Conservation (phyloP, 2,797 vertebrate genomes). For the Melanotaenia pygmaea region DNA sequence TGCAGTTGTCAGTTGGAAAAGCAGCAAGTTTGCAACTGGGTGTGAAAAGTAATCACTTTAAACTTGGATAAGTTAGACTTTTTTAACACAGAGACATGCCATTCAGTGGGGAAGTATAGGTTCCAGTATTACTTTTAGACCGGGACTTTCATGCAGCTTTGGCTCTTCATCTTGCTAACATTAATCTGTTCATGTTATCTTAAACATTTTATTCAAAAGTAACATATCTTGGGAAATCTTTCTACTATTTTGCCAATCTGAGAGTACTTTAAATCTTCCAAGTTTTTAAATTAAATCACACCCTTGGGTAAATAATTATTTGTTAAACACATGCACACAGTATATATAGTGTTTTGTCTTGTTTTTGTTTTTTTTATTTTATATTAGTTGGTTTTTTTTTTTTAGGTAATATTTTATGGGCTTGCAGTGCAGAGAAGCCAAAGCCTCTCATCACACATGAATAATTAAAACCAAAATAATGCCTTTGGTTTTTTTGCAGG, state of each 20-base stretch:
- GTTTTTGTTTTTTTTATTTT: not conserved
- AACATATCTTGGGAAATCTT: not conserved
- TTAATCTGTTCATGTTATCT: not conserved
- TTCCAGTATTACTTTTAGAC: not conserved
- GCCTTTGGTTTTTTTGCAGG: slow-evolving; percentile 73
- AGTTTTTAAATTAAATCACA: slow-evolving; percentile 12
- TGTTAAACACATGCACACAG: not conserved
- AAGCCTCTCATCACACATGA: slow-evolving; percentile 74
- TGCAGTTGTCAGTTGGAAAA: slow-evolving; percentile 44
- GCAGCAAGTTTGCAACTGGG: slow-evolving; percentile 48
- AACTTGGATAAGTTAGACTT: slow-evolving; percentile 54
- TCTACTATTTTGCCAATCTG: not conserved
- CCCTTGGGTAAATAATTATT: slow-evolving; percentile 15
- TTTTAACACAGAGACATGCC: slow-evolving; percentile 19
- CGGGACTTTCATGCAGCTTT: not conserved
- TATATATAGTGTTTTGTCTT: not conserved
- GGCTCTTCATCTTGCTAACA: not conserved
- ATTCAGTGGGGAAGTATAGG: slow-evolving; percentile 18
- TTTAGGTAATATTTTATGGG: slow-evolving; percentile 51
- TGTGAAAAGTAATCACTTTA: slow-evolving; percentile 63
- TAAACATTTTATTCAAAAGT: not conserved
- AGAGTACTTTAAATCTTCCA: no score
- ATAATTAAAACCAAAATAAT: slow-evolving; percentile 79
- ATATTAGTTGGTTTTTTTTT: slow-evolving; percentile 1
- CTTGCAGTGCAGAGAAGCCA: slow-evolving; percentile 52